A percentile compares a stretch with the other conserved stretches of the same genome.
These are phyloP conservation scores for Saccopteryx bilineata DNA, from an alignment of 2,113 vertebrate genomes.

Conservation along the genomic window DNA sequence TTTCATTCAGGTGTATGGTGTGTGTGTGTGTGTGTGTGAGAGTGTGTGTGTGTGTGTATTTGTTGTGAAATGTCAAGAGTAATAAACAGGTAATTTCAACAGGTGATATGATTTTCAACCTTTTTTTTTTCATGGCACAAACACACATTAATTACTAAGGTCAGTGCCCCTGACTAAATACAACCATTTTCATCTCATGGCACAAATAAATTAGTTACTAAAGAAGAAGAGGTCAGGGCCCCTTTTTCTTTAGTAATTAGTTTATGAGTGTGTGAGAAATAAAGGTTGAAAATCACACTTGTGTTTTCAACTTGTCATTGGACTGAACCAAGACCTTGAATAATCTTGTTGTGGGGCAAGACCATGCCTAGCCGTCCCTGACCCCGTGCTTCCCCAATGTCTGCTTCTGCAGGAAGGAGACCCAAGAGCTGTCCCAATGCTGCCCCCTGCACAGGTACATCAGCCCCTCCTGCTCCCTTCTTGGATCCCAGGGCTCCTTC, in stretches of 20 bases:
- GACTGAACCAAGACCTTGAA: neutral
- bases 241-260: no score
- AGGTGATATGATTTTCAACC: no score
- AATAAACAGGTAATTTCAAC: neutral
- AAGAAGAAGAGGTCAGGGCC: no score
- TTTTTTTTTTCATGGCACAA: no score
- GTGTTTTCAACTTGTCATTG: neutral
- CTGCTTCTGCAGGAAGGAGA: neutral
- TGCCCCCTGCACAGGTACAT: neutral
- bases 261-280: no score
- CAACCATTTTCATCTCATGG: no score
- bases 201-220: no score
- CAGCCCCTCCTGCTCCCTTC: fast-evolving
- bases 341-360: no score
- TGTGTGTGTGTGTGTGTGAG: neutral
- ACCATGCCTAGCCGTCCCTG: neutral
- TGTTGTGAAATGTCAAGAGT: neutral
- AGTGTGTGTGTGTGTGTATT: neutral
- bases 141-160: no score
- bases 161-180: no score
- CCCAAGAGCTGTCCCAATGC: conserved; percentile 33
- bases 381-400: neutral
- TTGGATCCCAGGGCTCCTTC: neutral
- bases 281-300: no score
- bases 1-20: neutral